Percentiles rank a stretch among this genome's conserved stretches.
These are phyloP conservation scores for Hofmannophila pseudospretella DNA, from an alignment of 2,888 invertebrate species.

Conservation along the genomic window DNA sequence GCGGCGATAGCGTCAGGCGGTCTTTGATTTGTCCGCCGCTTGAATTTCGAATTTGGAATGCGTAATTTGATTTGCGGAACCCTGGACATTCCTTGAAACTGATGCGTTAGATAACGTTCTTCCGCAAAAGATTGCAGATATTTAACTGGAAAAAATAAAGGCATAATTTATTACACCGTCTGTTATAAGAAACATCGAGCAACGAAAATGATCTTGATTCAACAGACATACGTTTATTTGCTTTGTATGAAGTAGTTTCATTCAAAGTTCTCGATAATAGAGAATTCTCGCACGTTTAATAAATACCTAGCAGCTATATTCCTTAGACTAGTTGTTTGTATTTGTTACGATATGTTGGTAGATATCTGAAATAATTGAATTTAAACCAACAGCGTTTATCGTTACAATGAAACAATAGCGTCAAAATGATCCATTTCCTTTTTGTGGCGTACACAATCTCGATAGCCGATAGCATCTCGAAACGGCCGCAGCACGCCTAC, in stretches of 20 bases:
- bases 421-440: constrained; percentile 59
- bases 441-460: constrained; percentile 49
- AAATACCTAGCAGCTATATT: no score
- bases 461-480: constrained; percentile 54
- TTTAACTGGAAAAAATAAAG: constrained; percentile 35
- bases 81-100: constrained; percentile 55
- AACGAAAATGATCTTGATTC: constrained; percentile 36
- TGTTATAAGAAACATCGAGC: constrained; percentile 11
- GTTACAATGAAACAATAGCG: constrained; percentile 38
- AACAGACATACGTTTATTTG: constrained; percentile 28
- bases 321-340: no score
- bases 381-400: constrained; percentile 39
- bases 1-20: constrained; percentile 51
- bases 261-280: background rate
- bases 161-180: constrained; percentile 31
- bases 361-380: constrained; percentile 7
- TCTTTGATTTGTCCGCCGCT: constrained; percentile 54
- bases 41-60: constrained; percentile 64
- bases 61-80: constrained; percentile 65
- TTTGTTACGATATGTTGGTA: no score
- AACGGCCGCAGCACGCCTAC: constrained; percentile 56
- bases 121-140: constrained; percentile 50
- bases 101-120: constrained; percentile 45
- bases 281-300: no score
- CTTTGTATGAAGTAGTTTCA: constrained; percentile 21